Conservation (phyloP, 2,888 invertebrate species). For the Dasypogon diadema region DNA sequence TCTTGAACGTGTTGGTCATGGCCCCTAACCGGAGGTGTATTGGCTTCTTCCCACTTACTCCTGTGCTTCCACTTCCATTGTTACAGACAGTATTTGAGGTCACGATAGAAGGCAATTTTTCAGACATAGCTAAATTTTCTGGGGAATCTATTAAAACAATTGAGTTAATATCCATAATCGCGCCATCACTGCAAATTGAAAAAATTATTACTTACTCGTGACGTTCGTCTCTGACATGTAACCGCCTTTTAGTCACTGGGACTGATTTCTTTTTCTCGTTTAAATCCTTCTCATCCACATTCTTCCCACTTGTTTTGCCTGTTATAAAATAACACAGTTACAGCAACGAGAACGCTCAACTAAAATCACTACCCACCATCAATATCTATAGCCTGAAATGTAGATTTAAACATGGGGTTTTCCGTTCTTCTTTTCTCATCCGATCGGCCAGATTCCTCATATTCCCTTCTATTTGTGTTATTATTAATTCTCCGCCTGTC, state of each 20-base stretch:
- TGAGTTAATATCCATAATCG: too few relatives aligned
- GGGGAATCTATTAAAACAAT: conserved; percentile 14
- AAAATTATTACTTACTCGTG: too few relatives aligned
- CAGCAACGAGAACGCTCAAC: not conserved
- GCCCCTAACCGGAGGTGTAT: conserved; percentile 58
- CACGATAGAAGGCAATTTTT: conserved; percentile 33
- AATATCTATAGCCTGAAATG: conserved; percentile 58
- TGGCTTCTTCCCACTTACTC: conserved; percentile 56
- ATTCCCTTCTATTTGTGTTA: conserved; percentile 37
- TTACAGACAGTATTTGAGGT: conserved; percentile 7
- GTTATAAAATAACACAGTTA: not conserved
- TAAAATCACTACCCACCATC: conserved; percentile 47
- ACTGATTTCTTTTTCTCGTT: conserved; percentile 1
- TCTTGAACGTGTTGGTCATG: conserved; percentile 57
- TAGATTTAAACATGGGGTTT: conserved; percentile 57
- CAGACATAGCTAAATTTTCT: conserved; percentile 13
- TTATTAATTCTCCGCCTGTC: conserved; percentile 15
- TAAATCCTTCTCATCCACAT: conserved; percentile 1
- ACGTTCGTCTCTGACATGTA: conserved; percentile 9
- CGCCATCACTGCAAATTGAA: too few relatives aligned
- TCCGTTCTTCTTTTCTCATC: conserved; percentile 42
- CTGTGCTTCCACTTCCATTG: conserved; percentile 24
- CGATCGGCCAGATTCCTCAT: conserved; percentile 32
- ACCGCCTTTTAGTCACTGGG: not conserved
- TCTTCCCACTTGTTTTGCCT: not conserved